Evolutionary conservation across 2,888 invertebrate species (phyloP), one percentile per base, ranked within the genome.

Genomic region (Chloromyia formosa): DNA sequence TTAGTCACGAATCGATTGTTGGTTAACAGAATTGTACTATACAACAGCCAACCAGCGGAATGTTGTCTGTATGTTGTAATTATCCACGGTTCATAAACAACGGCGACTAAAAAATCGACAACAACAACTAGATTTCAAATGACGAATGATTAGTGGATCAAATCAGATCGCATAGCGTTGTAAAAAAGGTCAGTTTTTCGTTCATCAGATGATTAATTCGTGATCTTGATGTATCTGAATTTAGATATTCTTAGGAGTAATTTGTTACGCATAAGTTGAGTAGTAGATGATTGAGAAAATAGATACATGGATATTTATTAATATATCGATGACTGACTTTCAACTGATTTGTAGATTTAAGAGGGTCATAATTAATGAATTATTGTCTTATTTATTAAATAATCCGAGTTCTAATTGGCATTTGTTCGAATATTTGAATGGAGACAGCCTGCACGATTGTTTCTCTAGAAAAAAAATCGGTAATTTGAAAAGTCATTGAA

Each of bases 31-130:
- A 14, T 58, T 20, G 16, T 58, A 16, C 58, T 16, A 2, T 22
- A 20, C 18, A 20, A 20, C 9, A 58, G 18, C 7, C 18, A 58
- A 20, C 2, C 18, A 20, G 18, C 20, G 5, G 58, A 16, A 58
- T 58, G 16, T n/a, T n/a, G n/a, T 42, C 12, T 42, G 5, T 42
- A 5, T 42, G 7, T 9, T 61, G 61, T 61, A 61, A 61, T 61
- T 61, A 61, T 61, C 35, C 61, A 61, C 61, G 61, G 61, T 27
- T 16, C 61, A 61, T 61, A 61, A 61, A 61, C 5, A 61, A 23
- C n/a, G n/a, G 23, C 61, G 61, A 61, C 35, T 61, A 27, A 58
- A 10, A 22, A 22, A n/a, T n/a, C n/a, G n/a, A n/a, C n/a, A n/a
- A n/a, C n/a, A n/a, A n/a, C n/a, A n/a, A 22, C 23, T 5, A 14